phyloP scores from a whole-genome alignment of 2,113 vertebrate genomes.

The Hyperoodon ampullatus region DNA sequence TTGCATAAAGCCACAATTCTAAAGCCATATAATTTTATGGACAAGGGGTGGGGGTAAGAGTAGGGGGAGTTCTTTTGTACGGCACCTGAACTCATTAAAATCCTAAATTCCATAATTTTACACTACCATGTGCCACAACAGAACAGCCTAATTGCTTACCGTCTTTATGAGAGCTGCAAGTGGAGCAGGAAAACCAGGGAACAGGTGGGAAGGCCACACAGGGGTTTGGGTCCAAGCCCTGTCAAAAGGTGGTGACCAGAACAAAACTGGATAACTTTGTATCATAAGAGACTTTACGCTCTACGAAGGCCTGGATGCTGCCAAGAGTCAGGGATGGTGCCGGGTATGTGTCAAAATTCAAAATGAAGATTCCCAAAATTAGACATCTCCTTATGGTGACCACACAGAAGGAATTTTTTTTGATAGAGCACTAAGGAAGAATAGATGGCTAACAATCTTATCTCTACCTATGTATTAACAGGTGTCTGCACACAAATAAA shows the following conservation, averaged over 20 bases:
- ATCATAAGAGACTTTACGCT: slow-evolving; percentile 38
- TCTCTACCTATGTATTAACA: background rate
- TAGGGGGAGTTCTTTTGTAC: slow-evolving; percentile 85
- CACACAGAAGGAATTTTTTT: background rate
- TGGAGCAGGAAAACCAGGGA: slow-evolving; percentile 83
- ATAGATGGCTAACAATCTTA: background rate
- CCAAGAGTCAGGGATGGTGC: background rate
- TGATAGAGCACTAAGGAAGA: background rate
- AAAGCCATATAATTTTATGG: slow-evolving; percentile 90
- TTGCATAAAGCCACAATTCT: slow-evolving; percentile 85
- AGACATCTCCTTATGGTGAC: background rate
- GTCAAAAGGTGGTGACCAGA: slow-evolving; percentile 41
- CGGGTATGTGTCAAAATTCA: background rate
- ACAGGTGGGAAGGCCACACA: slow-evolving; percentile 84
- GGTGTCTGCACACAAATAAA: background rate
- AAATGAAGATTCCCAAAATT: slow-evolving; percentile 24
- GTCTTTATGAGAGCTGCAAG: slow-evolving; percentile 83
- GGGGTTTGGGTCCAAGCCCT: slow-evolving; percentile 70
- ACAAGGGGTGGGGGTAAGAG: slow-evolving; percentile 64
- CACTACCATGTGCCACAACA: slow-evolving; percentile 86
- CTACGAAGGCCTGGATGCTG: background rate
- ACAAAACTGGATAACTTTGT: slow-evolving; percentile 37
- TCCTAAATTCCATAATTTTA: slow-evolving; percentile 89
- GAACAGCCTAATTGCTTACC: slow-evolving; percentile 86
- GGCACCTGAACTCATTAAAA: slow-evolving; percentile 90